These are phyloP conservation scores for Villa cingulata DNA, from an alignment of 2,888 invertebrate genomes.

Conservation along the genomic window DNA sequence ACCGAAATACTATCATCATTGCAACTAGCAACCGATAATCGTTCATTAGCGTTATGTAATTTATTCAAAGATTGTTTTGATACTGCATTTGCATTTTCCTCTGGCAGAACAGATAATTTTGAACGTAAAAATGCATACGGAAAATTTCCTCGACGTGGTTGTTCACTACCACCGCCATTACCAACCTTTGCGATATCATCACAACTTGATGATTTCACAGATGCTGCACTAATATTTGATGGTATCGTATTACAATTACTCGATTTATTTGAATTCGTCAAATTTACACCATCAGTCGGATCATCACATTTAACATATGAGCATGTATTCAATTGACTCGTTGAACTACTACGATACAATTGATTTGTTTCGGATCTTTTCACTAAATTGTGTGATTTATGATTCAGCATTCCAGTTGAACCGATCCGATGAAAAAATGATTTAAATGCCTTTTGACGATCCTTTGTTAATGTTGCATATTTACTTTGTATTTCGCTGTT, in stretches of 20 bases:
- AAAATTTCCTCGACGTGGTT: slow-evolving; percentile 50
- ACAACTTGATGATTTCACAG: slow-evolving; percentile 54
- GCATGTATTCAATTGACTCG: slow-evolving; percentile 55
- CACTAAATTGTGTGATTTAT: slow-evolving; percentile 28
- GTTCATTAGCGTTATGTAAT: slow-evolving; percentile 15
- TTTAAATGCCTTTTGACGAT: slow-evolving; percentile 46
- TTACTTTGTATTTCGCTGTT: slow-evolving; percentile 9
- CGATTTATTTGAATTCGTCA: slow-evolving; percentile 39
- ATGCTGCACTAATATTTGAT: slow-evolving; percentile 29
- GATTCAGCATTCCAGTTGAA: slow-evolving; percentile 59
- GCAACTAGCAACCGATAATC: slow-evolving; percentile 4
- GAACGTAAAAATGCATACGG: slow-evolving; percentile 67
- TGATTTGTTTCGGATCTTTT: slow-evolving; percentile 7
- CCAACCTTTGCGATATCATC: slow-evolving; percentile 55
- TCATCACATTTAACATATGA: slow-evolving; percentile 63
- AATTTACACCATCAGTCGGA: slow-evolving; percentile 63
- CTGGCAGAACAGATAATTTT: slow-evolving; percentile 60
- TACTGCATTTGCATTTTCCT: slow-evolving; percentile 48
- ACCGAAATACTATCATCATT: slow-evolving; percentile 22
- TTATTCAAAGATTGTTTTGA: slow-evolving; percentile 27
- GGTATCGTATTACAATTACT: slow-evolving; percentile 30
- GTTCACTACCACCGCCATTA: slow-evolving; percentile 19
- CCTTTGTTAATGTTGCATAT: slow-evolving; percentile 13
- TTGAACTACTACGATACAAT: slow-evolving; percentile 62
- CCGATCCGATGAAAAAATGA: slow-evolving; percentile 63